Base-by-base conservation (phyloP, 2,888 invertebrate species). In the Smittia aterrima region DNA sequence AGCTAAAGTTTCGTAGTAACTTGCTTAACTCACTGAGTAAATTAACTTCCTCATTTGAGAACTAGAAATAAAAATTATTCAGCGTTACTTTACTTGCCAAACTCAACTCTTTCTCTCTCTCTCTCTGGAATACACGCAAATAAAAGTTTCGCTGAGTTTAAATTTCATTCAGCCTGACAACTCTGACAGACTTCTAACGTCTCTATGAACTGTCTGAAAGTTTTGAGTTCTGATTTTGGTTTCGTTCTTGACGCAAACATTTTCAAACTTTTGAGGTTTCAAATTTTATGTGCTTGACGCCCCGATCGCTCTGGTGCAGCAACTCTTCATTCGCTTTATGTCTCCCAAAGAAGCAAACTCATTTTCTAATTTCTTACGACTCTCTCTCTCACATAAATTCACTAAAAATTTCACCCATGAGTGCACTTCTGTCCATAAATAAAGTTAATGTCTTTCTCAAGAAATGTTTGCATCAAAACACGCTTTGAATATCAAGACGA, bases 221-320 rank as follows among this genome's bases (percentile, higher is more conserved):
- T 47, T 47, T 38, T n/a, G 11, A 7, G 11, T 11, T 47, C 47
- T 47, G 47, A 47, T n/a, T 47, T 2, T 47, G 47, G 47, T 47
- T 47, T 47, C 47, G n/a, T 47, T 47, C 11, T n/a, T 47, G 47
- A 47, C 47, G 47, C 47, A 47, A 47, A 47, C 47, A 47, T 47
- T n/a, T 47, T 47, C 13, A 47, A 47, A 47, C 16, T 47, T 47
- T 47, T 47, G 47, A 47, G n/a, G 47, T 47, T 16, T 7, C 38
- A 38, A 38, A 11, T 38, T 38, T 47, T 47, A n/a, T n/a, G 32
- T 32, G 32, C 32, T 16, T 47, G 47, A 6, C 47, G 11, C 38
- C 11, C 38, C 4, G 38, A 38, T 7, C 38, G 47, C 47, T 16
- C 11, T 3, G 6, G 47, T n/a, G 47, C n/a, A 6, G 47, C 47